phyloP scores from a whole-genome alignment of 2,797 vertebrate genomes.

The Mormyrops attenuatus region DNA sequence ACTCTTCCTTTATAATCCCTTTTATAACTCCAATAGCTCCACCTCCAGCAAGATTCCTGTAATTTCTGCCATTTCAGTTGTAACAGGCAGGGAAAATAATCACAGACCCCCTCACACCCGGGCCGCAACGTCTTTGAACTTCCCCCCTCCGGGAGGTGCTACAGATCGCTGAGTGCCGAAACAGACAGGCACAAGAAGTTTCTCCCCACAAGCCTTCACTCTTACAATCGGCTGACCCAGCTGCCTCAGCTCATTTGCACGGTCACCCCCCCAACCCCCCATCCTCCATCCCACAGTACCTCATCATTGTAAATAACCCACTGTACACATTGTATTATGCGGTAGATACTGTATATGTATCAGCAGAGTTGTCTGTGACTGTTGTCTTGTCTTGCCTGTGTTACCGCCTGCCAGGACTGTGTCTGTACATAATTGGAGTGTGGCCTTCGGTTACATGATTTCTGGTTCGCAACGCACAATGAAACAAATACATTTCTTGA shows the following conservation, averaged over 20 bases:
- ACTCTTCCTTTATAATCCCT: neutral
- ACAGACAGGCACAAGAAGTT: neutral
- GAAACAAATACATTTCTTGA: neutral
- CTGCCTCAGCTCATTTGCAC: neutral
- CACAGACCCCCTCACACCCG: neutral
- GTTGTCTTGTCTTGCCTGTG: neutral
- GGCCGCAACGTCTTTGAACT: neutral
- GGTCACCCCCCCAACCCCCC: neutral
- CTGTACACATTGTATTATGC: neutral
- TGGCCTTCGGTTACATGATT: neutral
- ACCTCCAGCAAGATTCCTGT: neutral
- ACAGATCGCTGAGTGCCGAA: neutral
- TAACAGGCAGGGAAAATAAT: neutral
- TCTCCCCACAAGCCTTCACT: neutral
- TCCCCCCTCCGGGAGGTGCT: neutral
- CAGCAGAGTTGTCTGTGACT: neutral
- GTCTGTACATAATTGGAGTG: neutral
- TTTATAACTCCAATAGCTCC: neutral
- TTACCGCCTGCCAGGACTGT: neutral
- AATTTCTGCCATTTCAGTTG: neutral
- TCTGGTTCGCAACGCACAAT: neutral
- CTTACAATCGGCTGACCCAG: neutral
- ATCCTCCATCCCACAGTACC: neutral
- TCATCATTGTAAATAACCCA: neutral
- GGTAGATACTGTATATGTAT: neutral